These are phyloP conservation scores for Polymixis flavicincta DNA, from an alignment of 2,888 invertebrate species.

Conservation along the genomic window DNA sequence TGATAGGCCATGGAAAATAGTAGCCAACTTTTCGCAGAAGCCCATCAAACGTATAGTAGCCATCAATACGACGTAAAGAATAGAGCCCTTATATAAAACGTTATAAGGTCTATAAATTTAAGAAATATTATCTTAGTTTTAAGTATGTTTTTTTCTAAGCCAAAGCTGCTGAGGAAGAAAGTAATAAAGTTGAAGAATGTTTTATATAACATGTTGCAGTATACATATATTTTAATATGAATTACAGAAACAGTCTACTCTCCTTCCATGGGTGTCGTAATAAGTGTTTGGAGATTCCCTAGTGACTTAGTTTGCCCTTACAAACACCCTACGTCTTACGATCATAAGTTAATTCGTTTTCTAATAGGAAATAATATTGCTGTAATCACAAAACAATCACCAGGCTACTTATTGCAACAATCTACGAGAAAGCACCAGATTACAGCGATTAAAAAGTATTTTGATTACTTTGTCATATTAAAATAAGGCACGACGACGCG, in stretches of 20 bases:
- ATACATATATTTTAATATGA: neutral
- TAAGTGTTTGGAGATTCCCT: neutral
- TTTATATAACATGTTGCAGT: neutral
- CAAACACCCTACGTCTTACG: neutral
- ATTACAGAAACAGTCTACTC: neutral
- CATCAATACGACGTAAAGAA: slow-evolving; percentile 33
- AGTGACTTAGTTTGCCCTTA: neutral
- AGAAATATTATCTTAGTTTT: neutral
- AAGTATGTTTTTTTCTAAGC: slow-evolving; percentile 4
- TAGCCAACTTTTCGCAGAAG: slow-evolving; percentile 10
- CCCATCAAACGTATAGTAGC: slow-evolving; percentile 22
- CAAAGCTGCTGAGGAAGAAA: neutral
- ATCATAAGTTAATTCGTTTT: neutral
- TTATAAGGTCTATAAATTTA: slow-evolving; percentile 21
- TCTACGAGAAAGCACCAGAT: neutral
- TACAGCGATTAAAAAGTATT: neutral
- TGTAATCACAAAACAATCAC: neutral
- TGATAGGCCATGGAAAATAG: neutral
- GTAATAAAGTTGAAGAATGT: neutral
- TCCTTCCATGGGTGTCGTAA: neutral
- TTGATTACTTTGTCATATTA: neutral
- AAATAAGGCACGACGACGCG: too few species aligned
- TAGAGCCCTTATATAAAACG: neutral
- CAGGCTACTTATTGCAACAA: slow-evolving; percentile 4
- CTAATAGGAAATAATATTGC: neutral